Percentiles rank a stretch among this genome's conserved stretches.
These are phyloP conservation scores for Noturus placidus DNA, from an alignment of 2,113 vertebrate species.

Conservation along the genomic window DNA sequence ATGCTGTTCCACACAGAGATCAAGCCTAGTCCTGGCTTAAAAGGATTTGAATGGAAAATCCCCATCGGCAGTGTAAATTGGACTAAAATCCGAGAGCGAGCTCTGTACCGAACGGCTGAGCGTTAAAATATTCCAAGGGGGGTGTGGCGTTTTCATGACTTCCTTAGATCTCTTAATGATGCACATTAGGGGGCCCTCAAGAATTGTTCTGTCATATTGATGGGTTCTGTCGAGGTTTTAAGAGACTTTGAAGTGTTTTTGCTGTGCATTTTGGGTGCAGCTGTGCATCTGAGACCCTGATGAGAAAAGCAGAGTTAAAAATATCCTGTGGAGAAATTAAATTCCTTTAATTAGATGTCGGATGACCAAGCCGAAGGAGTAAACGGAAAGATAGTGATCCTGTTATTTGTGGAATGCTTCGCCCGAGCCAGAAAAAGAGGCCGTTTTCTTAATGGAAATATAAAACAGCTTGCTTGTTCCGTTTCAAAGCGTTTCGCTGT, in stretches of 20 bases:
- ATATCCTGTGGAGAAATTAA: not conserved
- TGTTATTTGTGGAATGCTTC: not conserved
- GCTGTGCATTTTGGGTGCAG: not conserved
- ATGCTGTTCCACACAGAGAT: slow-evolving; percentile 18
- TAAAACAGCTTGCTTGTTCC: slow-evolving; percentile 33
- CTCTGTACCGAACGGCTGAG: not conserved
- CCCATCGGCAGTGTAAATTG: not conserved
- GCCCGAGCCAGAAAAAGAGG: not conserved
- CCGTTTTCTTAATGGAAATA: slow-evolving; percentile 40
- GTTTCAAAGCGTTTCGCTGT: slow-evolving; percentile 31
- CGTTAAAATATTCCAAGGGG: not conserved
- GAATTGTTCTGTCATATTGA: slow-evolving; percentile 11
- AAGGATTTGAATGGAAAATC: slow-evolving; percentile 12
- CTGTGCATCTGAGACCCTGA: not conserved
- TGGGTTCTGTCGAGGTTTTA: not conserved
- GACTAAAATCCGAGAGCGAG: not conserved
- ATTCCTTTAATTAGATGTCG: not conserved
- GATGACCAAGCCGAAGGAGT: not conserved
- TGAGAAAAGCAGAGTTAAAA: not conserved
- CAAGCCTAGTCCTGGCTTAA: slow-evolving; percentile 6
- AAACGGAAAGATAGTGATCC: not conserved
- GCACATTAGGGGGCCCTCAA: not conserved
- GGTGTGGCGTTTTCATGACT: not conserved
- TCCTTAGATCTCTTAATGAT: slow-evolving; percentile 31
- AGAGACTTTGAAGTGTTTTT: not conserved